phyloP scores from a whole-genome alignment of 2,797 vertebrate species.

The Fringilla coelebs region DNA sequence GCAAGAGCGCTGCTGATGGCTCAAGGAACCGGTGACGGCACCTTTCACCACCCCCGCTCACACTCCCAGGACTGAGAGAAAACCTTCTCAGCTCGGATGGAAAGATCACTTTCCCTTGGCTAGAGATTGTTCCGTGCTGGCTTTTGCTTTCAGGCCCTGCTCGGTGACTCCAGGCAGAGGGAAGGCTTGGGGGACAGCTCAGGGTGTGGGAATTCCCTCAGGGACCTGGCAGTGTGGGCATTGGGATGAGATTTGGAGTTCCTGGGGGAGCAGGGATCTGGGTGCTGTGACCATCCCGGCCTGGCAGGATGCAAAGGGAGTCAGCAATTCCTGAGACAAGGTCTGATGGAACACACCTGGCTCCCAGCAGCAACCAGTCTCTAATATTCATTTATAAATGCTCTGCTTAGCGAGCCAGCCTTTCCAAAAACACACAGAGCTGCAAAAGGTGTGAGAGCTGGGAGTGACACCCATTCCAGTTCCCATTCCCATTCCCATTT shows the following conservation, averaged over 20 bases:
- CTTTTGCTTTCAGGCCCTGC: neutral
- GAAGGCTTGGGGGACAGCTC: neutral
- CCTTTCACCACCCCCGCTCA: neutral
- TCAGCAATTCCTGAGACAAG: neutral
- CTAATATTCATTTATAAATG: neutral
- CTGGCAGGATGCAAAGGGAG: neutral
- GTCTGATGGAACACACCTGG: neutral
- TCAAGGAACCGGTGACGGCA: constrained; percentile 12
- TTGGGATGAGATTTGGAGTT: accelerated
- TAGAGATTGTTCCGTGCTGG: neutral
- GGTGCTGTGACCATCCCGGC: neutral
- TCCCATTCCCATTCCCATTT: neutral
- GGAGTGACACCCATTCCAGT: neutral
- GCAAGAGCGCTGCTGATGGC: neutral
- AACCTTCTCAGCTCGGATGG: neutral
- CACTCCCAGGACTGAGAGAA: neutral
- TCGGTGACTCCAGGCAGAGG: neutral
- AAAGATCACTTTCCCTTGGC: constrained; percentile 24
- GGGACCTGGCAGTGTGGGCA: accelerated
- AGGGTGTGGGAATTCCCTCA: neutral
- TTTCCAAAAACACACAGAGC: neutral
- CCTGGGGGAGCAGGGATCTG: neutral
- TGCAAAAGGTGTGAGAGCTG: neutral
- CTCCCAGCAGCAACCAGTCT: neutral
- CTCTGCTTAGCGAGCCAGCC: neutral